Conservation (phyloP, 2,888 invertebrate genomes). For the Conchocele bisecta region DNA sequence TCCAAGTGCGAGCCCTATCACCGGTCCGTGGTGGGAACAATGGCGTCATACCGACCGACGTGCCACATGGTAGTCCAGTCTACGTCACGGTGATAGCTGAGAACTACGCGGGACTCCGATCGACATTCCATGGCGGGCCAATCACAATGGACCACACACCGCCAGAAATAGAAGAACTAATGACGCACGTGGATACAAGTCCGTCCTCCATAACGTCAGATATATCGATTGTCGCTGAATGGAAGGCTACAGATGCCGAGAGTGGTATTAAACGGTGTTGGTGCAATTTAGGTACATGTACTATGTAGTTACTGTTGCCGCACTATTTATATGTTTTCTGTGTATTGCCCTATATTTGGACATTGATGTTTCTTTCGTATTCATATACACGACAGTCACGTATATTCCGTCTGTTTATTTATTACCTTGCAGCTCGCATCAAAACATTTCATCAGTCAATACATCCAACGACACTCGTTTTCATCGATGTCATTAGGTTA, state of each 20-base stretch:
- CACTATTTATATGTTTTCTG: no score
- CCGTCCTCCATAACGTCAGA: neutral
- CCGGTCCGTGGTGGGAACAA: conserved; percentile 21
- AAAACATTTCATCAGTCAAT: neutral
- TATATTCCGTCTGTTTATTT: no score
- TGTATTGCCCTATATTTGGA: no score
- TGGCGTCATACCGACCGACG: conserved; percentile 18
- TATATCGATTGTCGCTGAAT: neutral
- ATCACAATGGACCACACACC: conserved; percentile 57
- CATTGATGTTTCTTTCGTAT: no score
- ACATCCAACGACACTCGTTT: no score
- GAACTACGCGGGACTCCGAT: conserved; percentile 53
- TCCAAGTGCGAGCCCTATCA: conserved; percentile 44
- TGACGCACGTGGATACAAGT: no score
- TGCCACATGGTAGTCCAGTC: conserved; percentile 47
- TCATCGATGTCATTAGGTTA: no score
- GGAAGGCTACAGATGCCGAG: conserved; percentile 33
- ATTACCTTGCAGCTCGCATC: neutral
- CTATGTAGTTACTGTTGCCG: no score
- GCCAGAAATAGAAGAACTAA: conserved; percentile 40
- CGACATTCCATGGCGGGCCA: conserved; percentile 39
- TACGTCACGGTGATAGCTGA: conserved; percentile 45
- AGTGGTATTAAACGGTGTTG: conserved; percentile 28
- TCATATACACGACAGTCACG: no score
- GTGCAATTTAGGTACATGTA: no score